Percentiles rank a stretch among this genome's conserved stretches.
These are phyloP conservation scores for Drosophila murphyi DNA, from an alignment of 1,140 invertebrate species.

Conservation along the genomic window DNA sequence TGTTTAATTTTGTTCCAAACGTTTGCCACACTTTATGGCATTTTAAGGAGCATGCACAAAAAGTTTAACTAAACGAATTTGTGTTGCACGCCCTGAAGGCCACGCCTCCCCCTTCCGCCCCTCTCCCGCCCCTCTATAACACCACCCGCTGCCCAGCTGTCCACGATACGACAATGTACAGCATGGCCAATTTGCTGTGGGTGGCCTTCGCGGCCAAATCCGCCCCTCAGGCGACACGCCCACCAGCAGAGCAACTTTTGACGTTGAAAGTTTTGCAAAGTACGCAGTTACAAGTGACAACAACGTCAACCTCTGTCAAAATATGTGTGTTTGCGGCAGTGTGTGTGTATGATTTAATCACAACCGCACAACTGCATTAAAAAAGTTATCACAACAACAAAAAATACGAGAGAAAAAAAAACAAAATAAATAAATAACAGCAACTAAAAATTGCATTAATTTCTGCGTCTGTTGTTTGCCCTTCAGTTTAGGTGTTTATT, in stretches of 20 bases:
- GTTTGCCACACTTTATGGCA: constrained; percentile 69
- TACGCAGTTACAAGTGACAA: constrained; percentile 62
- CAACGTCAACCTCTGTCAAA: constrained; percentile 35
- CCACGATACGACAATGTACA: constrained; percentile 47
- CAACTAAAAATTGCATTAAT: constrained; percentile 70
- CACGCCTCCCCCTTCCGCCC: neutral
- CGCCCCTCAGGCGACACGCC: neutral
- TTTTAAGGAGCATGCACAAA: constrained; percentile 55
- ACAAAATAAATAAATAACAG: constrained; percentile 27
- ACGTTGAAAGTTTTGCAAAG: constrained; percentile 71
- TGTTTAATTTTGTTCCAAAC: constrained; percentile 69
- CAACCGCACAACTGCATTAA: constrained; percentile 70
- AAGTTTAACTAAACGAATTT: constrained; percentile 68
- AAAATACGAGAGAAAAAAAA: constrained; percentile 21
- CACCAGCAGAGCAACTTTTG: constrained; percentile 54
- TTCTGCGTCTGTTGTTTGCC: constrained; percentile 62
- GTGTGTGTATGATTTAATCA: constrained; percentile 65
- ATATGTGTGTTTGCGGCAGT: constrained; percentile 3
- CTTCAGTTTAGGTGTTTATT: constrained; percentile 58
- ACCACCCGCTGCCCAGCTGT: too few species aligned
- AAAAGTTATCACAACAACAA: constrained; percentile 64
- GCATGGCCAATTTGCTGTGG: constrained; percentile 70
- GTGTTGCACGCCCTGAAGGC: constrained; percentile 42
- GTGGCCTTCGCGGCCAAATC: constrained; percentile 43
- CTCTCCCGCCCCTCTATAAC: neutral